These are phyloP conservation scores for Staurois parvus DNA, from an alignment of 2,797 vertebrate genomes.

Conservation along the genomic window DNA sequence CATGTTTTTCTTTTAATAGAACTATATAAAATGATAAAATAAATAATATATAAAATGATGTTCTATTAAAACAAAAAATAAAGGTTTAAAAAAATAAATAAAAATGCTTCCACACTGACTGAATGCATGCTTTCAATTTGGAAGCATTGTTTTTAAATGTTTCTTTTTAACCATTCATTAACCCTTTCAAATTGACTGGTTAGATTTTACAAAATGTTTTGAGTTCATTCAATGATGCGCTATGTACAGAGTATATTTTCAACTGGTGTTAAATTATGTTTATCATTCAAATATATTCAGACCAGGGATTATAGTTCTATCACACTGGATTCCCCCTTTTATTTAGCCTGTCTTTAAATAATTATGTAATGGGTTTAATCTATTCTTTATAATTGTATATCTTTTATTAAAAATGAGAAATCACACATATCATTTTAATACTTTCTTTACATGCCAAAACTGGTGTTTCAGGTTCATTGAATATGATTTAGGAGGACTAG, in stretches of 20 bases:
- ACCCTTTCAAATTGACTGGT: no score
- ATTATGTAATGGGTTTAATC: neutral
- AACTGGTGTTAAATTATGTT: neutral
- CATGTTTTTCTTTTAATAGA: no score
- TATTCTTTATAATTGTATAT: neutral
- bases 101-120: no score
- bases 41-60: no score
- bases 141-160: no score
- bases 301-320: neutral
- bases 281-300: neutral
- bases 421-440: neutral
- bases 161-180: no score
- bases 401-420: neutral
- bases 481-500: neutral
- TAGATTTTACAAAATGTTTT: neutral
- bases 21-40: no score
- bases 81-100: no score
- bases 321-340: neutral
- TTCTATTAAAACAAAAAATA: no score
- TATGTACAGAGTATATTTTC: neutral
- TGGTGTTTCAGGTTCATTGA: neutral
- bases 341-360: neutral
- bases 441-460: neutral
- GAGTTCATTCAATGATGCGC: neutral
- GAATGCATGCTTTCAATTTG: no score